Evolutionary conservation across 2,113 vertebrate genomes (phyloP), one percentile per base, ranked within the genome.

Genomic region (Paratilapia polleni): DNA sequence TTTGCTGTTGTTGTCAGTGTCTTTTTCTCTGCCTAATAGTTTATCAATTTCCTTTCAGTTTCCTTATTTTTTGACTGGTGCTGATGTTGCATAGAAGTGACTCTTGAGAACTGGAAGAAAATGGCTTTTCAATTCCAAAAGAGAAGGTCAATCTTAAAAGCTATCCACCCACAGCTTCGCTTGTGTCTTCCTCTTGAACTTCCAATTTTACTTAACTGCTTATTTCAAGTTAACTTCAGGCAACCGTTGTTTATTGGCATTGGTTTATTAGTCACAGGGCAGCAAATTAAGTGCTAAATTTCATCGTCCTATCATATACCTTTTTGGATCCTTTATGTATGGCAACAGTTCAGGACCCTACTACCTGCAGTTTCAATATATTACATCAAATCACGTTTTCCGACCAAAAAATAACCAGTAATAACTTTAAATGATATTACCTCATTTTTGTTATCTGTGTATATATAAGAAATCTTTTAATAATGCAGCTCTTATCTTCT

Each of bases 401-500:
- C 15, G 47, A 43, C 34, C 61, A 28, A 56, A 73, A 74, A 84
- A 38, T 52, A 84, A 73, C 31, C 61, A 34, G 61, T 64, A 64
- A 80, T 81, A 78, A 83, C 54, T 64, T 84, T 60, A 57, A 83
- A 78, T 80, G 24, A 84, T 78, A 90, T 77, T 85, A 81, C 81
- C 24, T 75, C 86, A 36, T 87, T 87, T 66, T 62, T 76, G 56
- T 81, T 64, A 82, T 84, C 64, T 70, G n/a, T 83, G 60, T 78
- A 26, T 86, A 36, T 87, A 80, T 68, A 84, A 87, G 36, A 76
- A 82, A 87, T 82, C 6, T 76, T 92, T 88, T 86, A 87, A 92
- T 92, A 93, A 88, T 87, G 81, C 54, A 82, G 73, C 87, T 80
- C 60, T 86, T 92, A 91, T 91, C 89, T 86, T 87, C 59, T 89